These are phyloP conservation scores for Athene cunicularia DNA, from an alignment of 2,113 vertebrate genomes.

Conservation along the genomic window DNA sequence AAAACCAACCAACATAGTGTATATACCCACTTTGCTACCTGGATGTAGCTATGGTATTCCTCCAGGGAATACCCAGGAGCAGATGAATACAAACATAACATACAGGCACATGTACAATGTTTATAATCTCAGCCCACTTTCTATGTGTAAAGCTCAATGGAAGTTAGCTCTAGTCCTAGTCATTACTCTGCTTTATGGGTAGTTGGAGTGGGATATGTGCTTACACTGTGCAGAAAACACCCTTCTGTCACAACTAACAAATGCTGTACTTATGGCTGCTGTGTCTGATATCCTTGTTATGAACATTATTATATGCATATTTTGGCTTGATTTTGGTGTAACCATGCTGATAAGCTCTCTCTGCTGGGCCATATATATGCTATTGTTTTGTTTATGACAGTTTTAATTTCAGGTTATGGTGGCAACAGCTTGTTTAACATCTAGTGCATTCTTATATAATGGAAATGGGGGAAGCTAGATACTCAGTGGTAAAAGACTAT, in stretches of 20 bases:
- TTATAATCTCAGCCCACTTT: background rate
- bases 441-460: background rate
- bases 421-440: background rate
- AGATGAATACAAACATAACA: background rate
- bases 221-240: background rate
- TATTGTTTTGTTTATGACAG: background rate
- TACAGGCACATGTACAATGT: background rate
- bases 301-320: background rate
- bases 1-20: fast-evolving
- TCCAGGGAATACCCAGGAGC: background rate
- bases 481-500: background rate
- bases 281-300: background rate
- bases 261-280: background rate
- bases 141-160: background rate
- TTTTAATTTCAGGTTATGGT: background rate
- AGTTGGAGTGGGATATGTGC: background rate
- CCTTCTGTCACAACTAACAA: background rate
- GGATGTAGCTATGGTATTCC: background rate
- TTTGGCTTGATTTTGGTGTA: background rate
- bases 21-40: background rate
- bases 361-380: background rate
- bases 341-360: background rate
- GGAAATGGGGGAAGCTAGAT: background rate
- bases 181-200: background rate
- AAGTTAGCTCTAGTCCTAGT: background rate